Conservation (phyloP, 1,140 invertebrate species). For the Euborellia annulipes region DNA sequence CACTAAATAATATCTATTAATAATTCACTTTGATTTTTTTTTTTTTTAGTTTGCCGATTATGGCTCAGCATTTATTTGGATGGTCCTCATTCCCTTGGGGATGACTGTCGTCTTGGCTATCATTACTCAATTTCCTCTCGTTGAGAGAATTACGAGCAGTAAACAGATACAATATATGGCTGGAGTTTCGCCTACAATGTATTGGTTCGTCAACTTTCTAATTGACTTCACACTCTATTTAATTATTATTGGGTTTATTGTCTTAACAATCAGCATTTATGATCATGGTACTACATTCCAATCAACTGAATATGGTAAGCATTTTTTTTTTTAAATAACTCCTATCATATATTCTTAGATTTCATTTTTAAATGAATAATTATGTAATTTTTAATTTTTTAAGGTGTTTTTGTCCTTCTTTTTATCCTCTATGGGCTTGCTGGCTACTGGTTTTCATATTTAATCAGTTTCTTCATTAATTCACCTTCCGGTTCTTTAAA, state of each 20-base stretch:
- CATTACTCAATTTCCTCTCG: conserved; percentile 35
- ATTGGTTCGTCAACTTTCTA: conserved; percentile 41
- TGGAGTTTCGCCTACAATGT: conserved; percentile 36
- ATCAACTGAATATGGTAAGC: background rate
- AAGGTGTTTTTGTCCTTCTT: conserved; percentile 12
- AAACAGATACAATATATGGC: conserved; percentile 56
- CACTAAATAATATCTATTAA: no score
- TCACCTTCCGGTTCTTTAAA: conserved; percentile 8
- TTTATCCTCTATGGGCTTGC: conserved; percentile 13
- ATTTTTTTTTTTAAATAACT: background rate
- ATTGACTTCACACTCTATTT: conserved; percentile 34
- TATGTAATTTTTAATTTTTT: conserved; percentile 8
- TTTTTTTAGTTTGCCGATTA: no score
- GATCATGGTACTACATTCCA: background rate
- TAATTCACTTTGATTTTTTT: no score
- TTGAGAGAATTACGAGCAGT: conserved; percentile 30
- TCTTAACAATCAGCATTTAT: background rate
- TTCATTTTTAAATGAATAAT: background rate
- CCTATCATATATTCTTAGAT: no score
- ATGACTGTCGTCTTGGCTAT: background rate
- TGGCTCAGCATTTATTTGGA: no score
- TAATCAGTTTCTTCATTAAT: conserved; percentile 14
- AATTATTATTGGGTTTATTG: conserved; percentile 19
- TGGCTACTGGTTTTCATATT: conserved; percentile 13
- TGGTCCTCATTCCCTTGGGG: background rate